Evolutionary conservation across 2,797 vertebrate genomes (phyloP), one percentile per base, ranked within the genome.

Genomic region (Phalloptychus januarius): DNA sequence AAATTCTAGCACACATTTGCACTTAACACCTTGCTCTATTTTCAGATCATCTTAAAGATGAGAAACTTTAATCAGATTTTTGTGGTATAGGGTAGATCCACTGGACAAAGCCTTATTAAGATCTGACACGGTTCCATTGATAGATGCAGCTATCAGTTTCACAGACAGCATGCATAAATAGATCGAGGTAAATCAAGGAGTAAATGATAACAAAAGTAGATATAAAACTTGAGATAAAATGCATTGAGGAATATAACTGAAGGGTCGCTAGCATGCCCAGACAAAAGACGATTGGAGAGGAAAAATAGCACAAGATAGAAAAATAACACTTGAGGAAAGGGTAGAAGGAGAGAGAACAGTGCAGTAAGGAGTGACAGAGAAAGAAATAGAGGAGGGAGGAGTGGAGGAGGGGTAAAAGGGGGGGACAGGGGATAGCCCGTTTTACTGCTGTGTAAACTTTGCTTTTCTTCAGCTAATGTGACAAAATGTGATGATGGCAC

Each of bases 1-100:
- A 83, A 79, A 87, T 72, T 88, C 91, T 88, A 86, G 72, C 70
- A 1, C 72, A 81, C 42, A 77, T 90, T 91, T 88, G 75, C 74
- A 79, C 86, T 91, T 91, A 82, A 77, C 79, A 78, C 88, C 86
- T 90, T 74, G 80, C 89, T 88, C 50, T 85, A 85, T 86, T 88
- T 86, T 87, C 90, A 91, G 82, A 83, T 78, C 82, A 89, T 79
- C 82, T 90, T 94, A 97, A 98, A 99, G 98, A 99, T 99, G 98
- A 99, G 98, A 99, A 99, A 99, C 97, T 96, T 98, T 98, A 98
- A 99, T 99, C 96, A 98, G 98, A 99, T 99, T 99, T 99, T 99
- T 99, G 98, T 98, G 98, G 97, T 98, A 97, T 96, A 97, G 97
- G 97, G 96, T 97, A 96, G 97, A 99, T 97, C 97, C 97, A 98